phyloP scores from a whole-genome alignment of 2,888 invertebrate species.

The Nymphalis c-album region DNA sequence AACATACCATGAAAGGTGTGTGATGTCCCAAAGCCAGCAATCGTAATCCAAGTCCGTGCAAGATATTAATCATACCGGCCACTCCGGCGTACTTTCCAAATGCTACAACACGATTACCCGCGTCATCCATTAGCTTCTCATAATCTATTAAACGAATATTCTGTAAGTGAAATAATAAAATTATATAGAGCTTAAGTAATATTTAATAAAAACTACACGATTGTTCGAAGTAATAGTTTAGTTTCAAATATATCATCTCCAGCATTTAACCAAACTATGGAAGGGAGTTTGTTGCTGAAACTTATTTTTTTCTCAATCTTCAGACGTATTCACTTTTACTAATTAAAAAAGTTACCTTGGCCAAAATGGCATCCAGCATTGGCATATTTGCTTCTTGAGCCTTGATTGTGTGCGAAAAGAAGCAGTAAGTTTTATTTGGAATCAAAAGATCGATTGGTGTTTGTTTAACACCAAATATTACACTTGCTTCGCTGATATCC shows the following conservation, averaged over 20 bases:
- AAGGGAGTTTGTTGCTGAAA: too few species aligned
- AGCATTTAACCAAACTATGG: too few species aligned
- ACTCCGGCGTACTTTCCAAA: slow-evolving; percentile 99
- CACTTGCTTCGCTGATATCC: slow-evolving; percentile 96
- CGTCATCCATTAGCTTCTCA: slow-evolving; percentile 95
- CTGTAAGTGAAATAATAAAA: slow-evolving; percentile 62
- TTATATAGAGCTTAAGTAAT: not conserved
- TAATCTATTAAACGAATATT: slow-evolving; percentile 98
- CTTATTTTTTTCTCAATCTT: not conserved
- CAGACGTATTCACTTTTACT: not conserved
- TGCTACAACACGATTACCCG: slow-evolving; percentile 95
- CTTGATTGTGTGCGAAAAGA: slow-evolving; percentile 99
- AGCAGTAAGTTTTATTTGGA: slow-evolving; percentile 98
- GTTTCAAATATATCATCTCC: too few species aligned
- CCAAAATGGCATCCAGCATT: slow-evolving; percentile 95
- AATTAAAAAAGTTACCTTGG: slow-evolving; percentile 82
- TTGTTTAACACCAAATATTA: slow-evolving; percentile 99
- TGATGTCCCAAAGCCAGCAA: slow-evolving; percentile 98
- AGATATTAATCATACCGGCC: slow-evolving; percentile 98
- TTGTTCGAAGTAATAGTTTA: too few species aligned
- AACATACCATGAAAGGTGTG: slow-evolving; percentile 96
- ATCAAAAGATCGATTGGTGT: slow-evolving; percentile 95
- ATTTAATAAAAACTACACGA: not conserved
- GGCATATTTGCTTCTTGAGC: slow-evolving; percentile 99
- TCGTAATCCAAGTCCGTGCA: slow-evolving; percentile 97